These are phyloP conservation scores for Phenacoccus solenopsis DNA, from an alignment of 1,140 invertebrate genomes.

Conservation along the genomic window DNA sequence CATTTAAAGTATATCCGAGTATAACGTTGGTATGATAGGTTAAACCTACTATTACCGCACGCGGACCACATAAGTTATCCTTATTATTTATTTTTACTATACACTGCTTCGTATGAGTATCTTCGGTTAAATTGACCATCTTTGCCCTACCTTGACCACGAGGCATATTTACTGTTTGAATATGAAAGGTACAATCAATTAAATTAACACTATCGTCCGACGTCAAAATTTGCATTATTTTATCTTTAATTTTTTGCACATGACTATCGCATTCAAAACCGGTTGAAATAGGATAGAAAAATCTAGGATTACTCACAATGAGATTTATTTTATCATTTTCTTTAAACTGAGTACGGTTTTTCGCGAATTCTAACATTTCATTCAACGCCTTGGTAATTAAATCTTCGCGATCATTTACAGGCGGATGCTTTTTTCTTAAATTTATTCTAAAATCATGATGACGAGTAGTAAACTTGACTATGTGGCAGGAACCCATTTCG, in stretches of 20 bases:
- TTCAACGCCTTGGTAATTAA: not conserved
- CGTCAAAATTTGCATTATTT: not conserved
- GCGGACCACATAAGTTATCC: not conserved
- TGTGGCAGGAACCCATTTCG: no score
- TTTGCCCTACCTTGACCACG: not conserved
- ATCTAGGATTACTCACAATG: no score
- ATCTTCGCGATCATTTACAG: no score
- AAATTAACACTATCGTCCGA: constrained; percentile 7
- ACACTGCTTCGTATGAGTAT: not conserved
- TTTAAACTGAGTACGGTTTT: not conserved
- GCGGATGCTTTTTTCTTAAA: no score
- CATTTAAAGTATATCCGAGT: not conserved
- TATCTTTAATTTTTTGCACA: no score
- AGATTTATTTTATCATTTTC: no score
- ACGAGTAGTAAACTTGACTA: no score
- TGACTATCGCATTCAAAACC: not conserved
- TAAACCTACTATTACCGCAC: not conserved
- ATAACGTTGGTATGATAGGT: not conserved
- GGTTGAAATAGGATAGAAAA: not conserved
- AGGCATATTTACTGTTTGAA: not conserved
- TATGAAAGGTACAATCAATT: not conserved
- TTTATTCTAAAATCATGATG: no score
- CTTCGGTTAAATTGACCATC: not conserved
- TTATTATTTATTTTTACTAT: not conserved
- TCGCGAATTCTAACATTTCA: not conserved